Evolutionary conservation across 2,113 vertebrate species (phyloP).

Genomic region (Trinectes maculatus): DNA sequence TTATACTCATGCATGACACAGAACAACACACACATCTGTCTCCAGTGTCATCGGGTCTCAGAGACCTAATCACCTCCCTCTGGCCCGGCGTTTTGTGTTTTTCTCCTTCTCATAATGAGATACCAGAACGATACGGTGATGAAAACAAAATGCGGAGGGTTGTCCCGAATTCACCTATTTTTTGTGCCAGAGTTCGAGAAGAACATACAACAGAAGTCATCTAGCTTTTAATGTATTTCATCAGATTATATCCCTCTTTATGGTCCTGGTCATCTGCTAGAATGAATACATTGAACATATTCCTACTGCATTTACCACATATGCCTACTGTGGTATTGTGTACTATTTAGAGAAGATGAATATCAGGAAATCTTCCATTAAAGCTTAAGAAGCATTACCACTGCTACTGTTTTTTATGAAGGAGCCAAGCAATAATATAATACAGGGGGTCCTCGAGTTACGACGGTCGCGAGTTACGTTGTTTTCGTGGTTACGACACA

Average conservation of each 20-base stretch:
- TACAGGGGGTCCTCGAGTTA: no score
- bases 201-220: conserved; percentile 11
- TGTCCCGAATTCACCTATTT: conserved; percentile 42
- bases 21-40: conserved; percentile 22
- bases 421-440: not conserved
- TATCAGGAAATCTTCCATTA: not conserved
- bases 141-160: conserved; percentile 12
- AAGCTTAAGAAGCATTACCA: not conserved
- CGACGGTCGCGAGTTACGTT: no score
- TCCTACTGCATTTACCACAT: no score
- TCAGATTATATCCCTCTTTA: conserved; percentile 11
- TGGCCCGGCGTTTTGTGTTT: conserved; percentile 43
- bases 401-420: not conserved
- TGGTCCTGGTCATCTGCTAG: not conserved
- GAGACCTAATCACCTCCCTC: conserved; percentile 31
- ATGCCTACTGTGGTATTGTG: conserved; percentile 7
- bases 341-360: conserved; percentile 6
- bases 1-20: conserved; percentile 27
- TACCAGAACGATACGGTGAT: conserved; percentile 32
- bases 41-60: conserved; percentile 12
- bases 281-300: conserved; percentile 7
- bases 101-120: conserved; percentile 43
- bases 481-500: no score
- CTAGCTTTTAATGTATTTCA: conserved; percentile 13
- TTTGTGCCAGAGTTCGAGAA: conserved; percentile 13